These are phyloP conservation scores for Psammodynastes pulverulentus DNA, from an alignment of 2,113 vertebrate species.

Conservation along the genomic window DNA sequence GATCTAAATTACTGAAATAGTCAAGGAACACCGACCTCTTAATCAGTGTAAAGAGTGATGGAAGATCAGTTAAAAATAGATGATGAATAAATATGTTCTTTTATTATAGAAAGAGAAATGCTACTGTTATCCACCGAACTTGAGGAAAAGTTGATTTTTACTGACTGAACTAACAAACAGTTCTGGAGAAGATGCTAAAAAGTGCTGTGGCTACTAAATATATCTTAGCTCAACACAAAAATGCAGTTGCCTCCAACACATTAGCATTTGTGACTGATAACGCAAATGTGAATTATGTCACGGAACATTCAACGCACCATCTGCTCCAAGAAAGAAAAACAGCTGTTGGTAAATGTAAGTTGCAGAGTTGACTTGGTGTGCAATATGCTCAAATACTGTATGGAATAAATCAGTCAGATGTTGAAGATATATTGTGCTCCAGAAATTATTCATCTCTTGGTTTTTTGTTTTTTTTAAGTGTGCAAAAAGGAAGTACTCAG, in stretches of 20 bases:
- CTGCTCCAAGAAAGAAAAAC: slow-evolving; percentile 61
- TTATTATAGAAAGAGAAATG: not conserved
- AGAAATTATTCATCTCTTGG: slow-evolving; percentile 22
- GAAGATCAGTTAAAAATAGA: not conserved
- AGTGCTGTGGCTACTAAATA: slow-evolving; percentile 45
- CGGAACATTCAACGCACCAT: slow-evolving; percentile 56
- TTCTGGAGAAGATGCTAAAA: slow-evolving; percentile 27
- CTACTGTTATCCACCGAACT: not conserved
- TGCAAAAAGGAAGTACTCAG: slow-evolving; percentile 39
- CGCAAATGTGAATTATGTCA: slow-evolving; percentile 65
- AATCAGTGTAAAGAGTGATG: not conserved
- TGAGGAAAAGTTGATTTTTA: not conserved
- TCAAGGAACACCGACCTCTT: slow-evolving; percentile 10
- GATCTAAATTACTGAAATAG: not conserved
- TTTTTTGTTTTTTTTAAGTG: slow-evolving; percentile 15
- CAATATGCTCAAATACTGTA: slow-evolving; percentile 61
- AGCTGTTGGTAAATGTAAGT: slow-evolving; percentile 64
- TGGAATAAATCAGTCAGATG: slow-evolving; percentile 59
- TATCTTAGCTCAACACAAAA: slow-evolving; percentile 35
- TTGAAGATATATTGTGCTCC: slow-evolving; percentile 49
- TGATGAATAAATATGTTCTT: not conserved
- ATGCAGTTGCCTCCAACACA: slow-evolving; percentile 40
- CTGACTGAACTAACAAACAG: slow-evolving; percentile 4
- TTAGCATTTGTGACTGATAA: slow-evolving; percentile 59
- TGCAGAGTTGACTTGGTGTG: slow-evolving; percentile 48